These are phyloP conservation scores for Cabera pusaria DNA, from an alignment of 2,888 invertebrate species.

Conservation along the genomic window DNA sequence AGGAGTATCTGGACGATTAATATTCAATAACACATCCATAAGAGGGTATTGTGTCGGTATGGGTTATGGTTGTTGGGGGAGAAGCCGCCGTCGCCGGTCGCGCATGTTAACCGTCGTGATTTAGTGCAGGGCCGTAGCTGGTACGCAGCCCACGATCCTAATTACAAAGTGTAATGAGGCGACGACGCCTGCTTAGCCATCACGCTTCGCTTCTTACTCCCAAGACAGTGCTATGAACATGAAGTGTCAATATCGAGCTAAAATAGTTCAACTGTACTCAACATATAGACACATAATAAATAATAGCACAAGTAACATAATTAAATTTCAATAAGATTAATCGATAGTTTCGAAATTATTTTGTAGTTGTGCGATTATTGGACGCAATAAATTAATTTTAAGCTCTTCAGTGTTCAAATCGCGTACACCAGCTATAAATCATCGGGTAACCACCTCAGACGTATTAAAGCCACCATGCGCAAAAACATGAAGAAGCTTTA, in stretches of 20 bases:
- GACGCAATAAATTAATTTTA: slow-evolving; percentile 13
- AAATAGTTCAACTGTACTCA: background rate
- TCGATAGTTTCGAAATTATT: too few relatives aligned
- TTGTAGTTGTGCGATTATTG: too few relatives aligned
- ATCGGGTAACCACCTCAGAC: slow-evolving; percentile 18
- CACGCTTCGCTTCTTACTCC: slow-evolving; percentile 40
- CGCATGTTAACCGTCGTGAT: slow-evolving; percentile 71
- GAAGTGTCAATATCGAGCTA: slow-evolving; percentile 30
- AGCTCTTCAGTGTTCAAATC: slow-evolving; percentile 14
- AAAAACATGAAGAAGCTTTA: slow-evolving; percentile 23
- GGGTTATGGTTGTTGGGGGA: slow-evolving; percentile 57
- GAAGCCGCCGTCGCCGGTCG: slow-evolving; percentile 41
- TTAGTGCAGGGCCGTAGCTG: slow-evolving; percentile 67
- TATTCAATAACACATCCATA: slow-evolving; percentile 71
- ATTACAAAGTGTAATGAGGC: slow-evolving; percentile 80
- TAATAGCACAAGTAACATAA: too few relatives aligned
- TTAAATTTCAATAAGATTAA: too few relatives aligned
- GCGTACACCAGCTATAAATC: slow-evolving; percentile 17
- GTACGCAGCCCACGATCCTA: slow-evolving; percentile 69
- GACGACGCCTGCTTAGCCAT: slow-evolving; percentile 48
- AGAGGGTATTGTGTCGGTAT: slow-evolving; percentile 58
- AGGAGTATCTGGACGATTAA: slow-evolving; percentile 52
- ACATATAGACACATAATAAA: slow-evolving; percentile 1
- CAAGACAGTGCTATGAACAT: slow-evolving; percentile 34
- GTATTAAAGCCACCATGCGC: slow-evolving; percentile 21